Base-by-base conservation (phyloP, 30 jellyfish, hydroid and myxozoan genomes). In the Aurelia aurita complex sp. Pacific region DNA sequence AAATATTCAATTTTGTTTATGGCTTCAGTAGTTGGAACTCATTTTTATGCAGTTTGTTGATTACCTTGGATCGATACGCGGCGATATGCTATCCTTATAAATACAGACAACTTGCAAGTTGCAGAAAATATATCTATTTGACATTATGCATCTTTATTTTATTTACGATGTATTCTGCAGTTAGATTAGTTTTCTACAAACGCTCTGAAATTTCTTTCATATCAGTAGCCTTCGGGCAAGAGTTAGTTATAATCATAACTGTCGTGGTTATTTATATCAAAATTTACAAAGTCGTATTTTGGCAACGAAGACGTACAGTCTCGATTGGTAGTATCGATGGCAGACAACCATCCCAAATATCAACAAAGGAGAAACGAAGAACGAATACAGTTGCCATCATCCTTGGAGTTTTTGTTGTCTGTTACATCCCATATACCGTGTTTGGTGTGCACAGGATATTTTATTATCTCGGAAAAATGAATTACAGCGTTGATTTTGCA, bases 81-180 rank as follows among this genome's bases (percentile, higher is more conserved):
- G 93, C 93, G 10, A 72, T 84, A n/a, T 84, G 53, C 34, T 67
- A 73, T 55, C 93, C 93, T 8, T 84, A 33, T 52, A 73, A 23
- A 13, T 79, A 79, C 80, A 36, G 80, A 8, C 72, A 23, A 7
- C 53, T 55, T 59, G 89, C 80, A 6, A 64, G 34, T 3, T 79
- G 89, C 62, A 64, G 69, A 34, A 53, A 69, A 50, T 79, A 79
- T 12, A 64, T 64, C 2, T 4, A 57, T 19, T 0, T 79, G 40
- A 59, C 89, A 54, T 40, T 60, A 13, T 4, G 15, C 43, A 52
- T 64, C 1, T 79, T 79, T 75, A 29, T 64, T 42, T n/a, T 43
- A 18, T 64, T 79, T 46, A 73, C 89, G 5, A 34, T 69, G 2
- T 52, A 64, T 15, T 79, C 80, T 15, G 63, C 68, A 5, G 10